Base-by-base conservation (phyloP, 2,797 vertebrate genomes). In the Sebastes trivittatus region DNA sequence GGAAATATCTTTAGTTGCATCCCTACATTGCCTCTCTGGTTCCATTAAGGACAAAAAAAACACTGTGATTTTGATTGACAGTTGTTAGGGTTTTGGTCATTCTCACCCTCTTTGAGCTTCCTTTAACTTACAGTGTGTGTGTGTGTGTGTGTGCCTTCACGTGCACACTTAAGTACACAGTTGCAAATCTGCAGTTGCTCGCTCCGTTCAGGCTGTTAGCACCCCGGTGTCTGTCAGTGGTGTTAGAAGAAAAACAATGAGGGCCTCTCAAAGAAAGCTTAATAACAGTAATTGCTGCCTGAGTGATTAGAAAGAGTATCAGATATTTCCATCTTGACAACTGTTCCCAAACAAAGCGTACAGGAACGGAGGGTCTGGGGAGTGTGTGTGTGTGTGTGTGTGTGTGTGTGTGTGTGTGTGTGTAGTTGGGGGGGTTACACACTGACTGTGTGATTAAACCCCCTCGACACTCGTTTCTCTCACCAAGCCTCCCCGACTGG, bases 261-360 rank as follows among this genome's bases (percentile, higher is more conserved):
- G 46, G 72, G 46, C 55, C 80, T 77, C 83, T 90, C 78, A 92
- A 90, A 88, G 80, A 90, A 91, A 92, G 87, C 85, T 86, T 88
- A 92, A 92, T 88, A 92, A 94, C 87, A 84, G 86, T 89, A 93
- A 93, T 93, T 94, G 87, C 67, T 75, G 88, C 62, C 75, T 81
- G 77, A 88, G 87, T 90, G 87, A 93, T 91, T 91, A 92, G 90
- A 91, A 92, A 87, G 85, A 90, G 81, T 87, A 86, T 91, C 90
- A 89, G 91, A 94, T 94, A 90, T 93, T 94, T 94, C 88, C 87
- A 90, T 89, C 92, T 83, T 95, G 90, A 93, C 92, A 92, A 95
- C 93, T 91, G 91, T 80, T 92, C 77, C 87, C 73, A 90, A 93
- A 93, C 90, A 92, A 89, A 92, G 89, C 42, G 7, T 61, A 32